phyloP scores from a whole-genome alignment of 2,797 vertebrate genomes.

The Hippopotamyrus pictus region DNA sequence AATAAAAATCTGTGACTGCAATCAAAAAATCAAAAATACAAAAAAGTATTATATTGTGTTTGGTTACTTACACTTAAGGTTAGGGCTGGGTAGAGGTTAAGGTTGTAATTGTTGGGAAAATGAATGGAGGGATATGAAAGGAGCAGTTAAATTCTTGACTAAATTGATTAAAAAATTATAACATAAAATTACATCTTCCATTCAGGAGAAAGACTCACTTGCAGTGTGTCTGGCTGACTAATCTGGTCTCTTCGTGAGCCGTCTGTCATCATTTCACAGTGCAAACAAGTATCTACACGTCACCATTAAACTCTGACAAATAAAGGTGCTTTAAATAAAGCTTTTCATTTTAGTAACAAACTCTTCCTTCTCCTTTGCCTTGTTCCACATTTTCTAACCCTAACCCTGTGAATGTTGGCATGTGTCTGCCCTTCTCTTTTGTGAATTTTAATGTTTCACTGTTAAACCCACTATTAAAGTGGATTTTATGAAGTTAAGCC shows the following conservation, averaged over 20 bases:
- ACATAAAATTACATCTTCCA: background rate
- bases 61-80: background rate
- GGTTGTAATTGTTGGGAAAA: background rate
- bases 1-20: background rate
- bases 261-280: constrained; percentile 38
- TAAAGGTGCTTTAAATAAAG: background rate
- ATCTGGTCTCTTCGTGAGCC: constrained; percentile 4
- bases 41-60: background rate
- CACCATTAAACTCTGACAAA: background rate
- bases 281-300: constrained; percentile 1
- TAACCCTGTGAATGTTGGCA: constrained; percentile 9
- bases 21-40: background rate
- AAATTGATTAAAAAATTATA: background rate
- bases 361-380: background rate
- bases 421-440: background rate
- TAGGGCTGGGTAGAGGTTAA: background rate
- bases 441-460: constrained; percentile 8
- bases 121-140: background rate
- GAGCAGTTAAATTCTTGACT: background rate
- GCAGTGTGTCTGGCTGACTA: constrained; percentile 9
- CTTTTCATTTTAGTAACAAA: background rate
- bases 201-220: background rate
- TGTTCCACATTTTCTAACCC: constrained; percentile 16
- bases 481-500: background rate
- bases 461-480: background rate